Evolutionary conservation across 2,797 vertebrate species (phyloP), one percentile per base, ranked within the genome.

Genomic region (Rhinoraja longicauda): DNA sequence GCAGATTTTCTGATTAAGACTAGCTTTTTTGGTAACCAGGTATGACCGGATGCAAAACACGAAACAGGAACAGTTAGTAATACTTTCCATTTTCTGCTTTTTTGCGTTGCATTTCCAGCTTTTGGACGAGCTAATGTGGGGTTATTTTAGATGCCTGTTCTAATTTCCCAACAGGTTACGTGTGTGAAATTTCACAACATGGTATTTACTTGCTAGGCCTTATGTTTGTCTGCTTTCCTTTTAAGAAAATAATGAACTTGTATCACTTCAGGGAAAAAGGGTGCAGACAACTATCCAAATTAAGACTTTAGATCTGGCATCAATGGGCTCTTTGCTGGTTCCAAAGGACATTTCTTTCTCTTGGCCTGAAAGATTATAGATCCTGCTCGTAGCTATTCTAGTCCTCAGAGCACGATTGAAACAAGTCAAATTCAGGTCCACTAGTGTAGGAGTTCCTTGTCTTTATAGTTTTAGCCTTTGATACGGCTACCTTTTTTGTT

Each of bases 181-280:
- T 24, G 36, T 45, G 45, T 45, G 21, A 53, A 91, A 64, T 73
- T 91, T 91, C 36, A 73, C 24, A 45, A 15, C 19, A 26, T 53
- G 26, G 64, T 53, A 10, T 70, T 70, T 72, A 91, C 29, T 24
- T 91, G 70, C 24, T 73, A 12, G 73, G 1, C 70, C 64, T 59
- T 70, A 67, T 10, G 62, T 64, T 32, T 59, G 17, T 19, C 59
- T 90, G 62, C 7, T 91, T 10, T 39, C 45, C 39, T 82, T 72
- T 17, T 45, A 39, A 39, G 39, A 12, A 21, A 21, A 10, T 21
- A 73, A 90, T 36, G 9, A 70, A 91, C 19, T 26, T 36, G 21
- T 88, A 45, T 82, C 24, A 13, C 13, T 36, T 90, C 86, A 90
- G 86, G 88, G 62, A 91, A 91, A 24, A 91, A 91, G 26, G 32